A percentile compares a stretch with the other conserved stretches of the same genome.
These are phyloP conservation scores for Platycnemis pennipes DNA, from an alignment of 2,888 invertebrate genomes.

Conservation along the genomic window DNA sequence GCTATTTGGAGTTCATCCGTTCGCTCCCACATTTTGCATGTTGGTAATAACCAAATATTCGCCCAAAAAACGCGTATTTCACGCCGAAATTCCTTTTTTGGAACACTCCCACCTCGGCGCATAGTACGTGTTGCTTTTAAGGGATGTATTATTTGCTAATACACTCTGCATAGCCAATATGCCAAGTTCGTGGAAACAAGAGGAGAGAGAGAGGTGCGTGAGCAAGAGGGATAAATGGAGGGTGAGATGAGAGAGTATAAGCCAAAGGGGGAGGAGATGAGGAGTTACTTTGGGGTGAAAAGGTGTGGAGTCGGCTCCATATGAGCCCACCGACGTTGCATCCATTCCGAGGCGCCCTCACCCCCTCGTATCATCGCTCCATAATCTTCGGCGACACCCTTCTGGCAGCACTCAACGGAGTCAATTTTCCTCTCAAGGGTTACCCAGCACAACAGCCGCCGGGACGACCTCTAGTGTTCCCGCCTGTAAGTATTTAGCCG, in stretches of 20 bases:
- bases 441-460: conserved; percentile 42
- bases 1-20: not conserved
- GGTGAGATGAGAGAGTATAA: not conserved
- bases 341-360: not conserved
- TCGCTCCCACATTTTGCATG: not conserved
- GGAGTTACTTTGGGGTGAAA: not conserved
- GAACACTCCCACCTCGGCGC: not conserved
- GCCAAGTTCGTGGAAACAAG: not conserved
- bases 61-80: not conserved
- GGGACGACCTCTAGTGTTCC: conserved; percentile 10
- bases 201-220: not conserved
- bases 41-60: not conserved
- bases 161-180: not conserved
- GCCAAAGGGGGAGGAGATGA: not conserved
- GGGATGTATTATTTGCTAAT: not conserved
- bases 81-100: not conserved
- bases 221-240: not conserved
- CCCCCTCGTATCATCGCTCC: conserved; percentile 27
- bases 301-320: not conserved
- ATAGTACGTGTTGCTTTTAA: not conserved
- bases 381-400: conserved; percentile 58
- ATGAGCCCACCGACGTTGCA: not conserved
- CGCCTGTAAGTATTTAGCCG: not conserved
- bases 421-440: conserved; percentile 26
- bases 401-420: conserved; percentile 5